Base-by-base conservation (phyloP, 2,113 vertebrate species). In the Lophochroa leadbeateri region DNA sequence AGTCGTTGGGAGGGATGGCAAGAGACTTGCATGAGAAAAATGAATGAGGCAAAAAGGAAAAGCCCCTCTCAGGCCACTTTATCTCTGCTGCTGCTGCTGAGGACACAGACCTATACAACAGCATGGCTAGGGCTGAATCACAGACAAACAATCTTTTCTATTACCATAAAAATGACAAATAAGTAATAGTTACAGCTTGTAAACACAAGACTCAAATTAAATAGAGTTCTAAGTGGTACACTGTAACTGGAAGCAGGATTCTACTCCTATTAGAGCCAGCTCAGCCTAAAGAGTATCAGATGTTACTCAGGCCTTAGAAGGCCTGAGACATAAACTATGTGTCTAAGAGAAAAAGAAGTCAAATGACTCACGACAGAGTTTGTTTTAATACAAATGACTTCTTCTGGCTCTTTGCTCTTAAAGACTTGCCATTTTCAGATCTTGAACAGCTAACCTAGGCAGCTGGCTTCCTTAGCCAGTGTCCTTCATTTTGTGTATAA, bases 361-460 rank as follows among this genome's bases (percentile, higher is more conserved):
- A 97, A 98, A 98, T 98, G 97, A 98, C 97, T 98, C 97, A 97
- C 96, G 97, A 97, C 97, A 97, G 93, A 96, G 82, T 97, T 98
- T 97, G 96, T 94, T 98, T 96, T 96, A 97, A 94, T 93, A 90
- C 84, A 97, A 97, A 97, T 97, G 76, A 97, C 96, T 97, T 95
- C 92, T 97, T 94, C 92, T 97, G 97, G 76, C 96, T 97, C 81
- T 94, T 88, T 91, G 84, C 92, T 98, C 97, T 96, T 69, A 97
- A 94, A 97, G 96, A 93, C 65, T 53, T 96, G 94, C 92, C 91
- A 86, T 92, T 92, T 94, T 89, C 92, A 93, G 96, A 96, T 53
- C 44, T 53, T 37, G 71, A 86, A 25, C 69, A 88, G 78, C 91
- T 76, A 83, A 75, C 90, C 85, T 91, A 94, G 93, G 96, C 94